phyloP scores from a whole-genome alignment of 2,113 vertebrate genomes.

The Octodon degus region DNA sequence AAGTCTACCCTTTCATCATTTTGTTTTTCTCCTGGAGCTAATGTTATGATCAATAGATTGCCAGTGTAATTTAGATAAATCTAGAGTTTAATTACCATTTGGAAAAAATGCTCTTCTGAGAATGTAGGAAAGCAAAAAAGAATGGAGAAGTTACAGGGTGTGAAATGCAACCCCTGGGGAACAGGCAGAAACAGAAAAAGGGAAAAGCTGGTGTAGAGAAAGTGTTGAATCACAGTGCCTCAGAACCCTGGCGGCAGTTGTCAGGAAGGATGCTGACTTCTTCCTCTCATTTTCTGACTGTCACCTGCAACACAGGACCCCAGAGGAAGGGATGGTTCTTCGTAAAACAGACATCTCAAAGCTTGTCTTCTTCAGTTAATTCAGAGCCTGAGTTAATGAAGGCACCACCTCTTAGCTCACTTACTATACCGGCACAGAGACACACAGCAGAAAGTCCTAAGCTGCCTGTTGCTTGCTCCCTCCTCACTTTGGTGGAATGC shows the following conservation, averaged over 20 bases:
- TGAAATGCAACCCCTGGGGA: background rate
- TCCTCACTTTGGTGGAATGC: background rate
- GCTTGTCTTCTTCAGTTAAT: background rate
- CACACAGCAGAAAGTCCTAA: background rate
- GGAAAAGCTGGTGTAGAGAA: background rate
- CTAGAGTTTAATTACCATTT: slow-evolving; percentile 63
- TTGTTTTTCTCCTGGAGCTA: slow-evolving; percentile 67
- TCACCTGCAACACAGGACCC: background rate
- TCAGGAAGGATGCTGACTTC: background rate
- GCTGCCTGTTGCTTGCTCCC: background rate
- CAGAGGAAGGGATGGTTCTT: background rate
- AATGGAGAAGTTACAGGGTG: background rate
- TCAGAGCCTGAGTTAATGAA: background rate
- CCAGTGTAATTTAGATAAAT: slow-evolving; percentile 66
- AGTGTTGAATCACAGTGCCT: background rate
- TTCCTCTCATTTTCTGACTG: background rate
- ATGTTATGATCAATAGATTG: slow-evolving; percentile 75
- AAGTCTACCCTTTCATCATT: background rate
- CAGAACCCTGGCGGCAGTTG: background rate
- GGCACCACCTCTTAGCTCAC: background rate
- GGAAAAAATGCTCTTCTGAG: slow-evolving; percentile 59
- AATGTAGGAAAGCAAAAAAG: slow-evolving; percentile 39
- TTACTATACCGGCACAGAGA: background rate
- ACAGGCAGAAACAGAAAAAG: background rate
- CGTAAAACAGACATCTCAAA: background rate